Evolutionary conservation across 1,140 invertebrate genomes (phyloP).

Genomic region (Centruroides sculpturatus): DNA sequence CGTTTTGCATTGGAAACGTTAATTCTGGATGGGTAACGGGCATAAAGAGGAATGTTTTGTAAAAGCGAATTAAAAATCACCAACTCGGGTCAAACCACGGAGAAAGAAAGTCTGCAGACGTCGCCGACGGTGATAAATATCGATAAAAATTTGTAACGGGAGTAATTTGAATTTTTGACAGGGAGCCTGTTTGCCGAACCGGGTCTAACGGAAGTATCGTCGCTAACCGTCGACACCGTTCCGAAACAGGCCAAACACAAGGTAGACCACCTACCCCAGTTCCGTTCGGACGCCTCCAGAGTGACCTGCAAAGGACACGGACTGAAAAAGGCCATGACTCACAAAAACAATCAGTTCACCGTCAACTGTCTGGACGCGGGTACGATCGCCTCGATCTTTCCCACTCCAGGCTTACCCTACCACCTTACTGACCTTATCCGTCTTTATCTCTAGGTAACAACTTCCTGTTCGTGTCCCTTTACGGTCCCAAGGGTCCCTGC

Average conservation of each 20-base stretch:
- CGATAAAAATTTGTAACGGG: too few relatives aligned
- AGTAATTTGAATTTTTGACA: background rate
- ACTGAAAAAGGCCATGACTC: conserved; percentile 81
- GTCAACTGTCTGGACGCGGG: conserved; percentile 70
- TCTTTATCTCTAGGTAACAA: conserved; percentile 47
- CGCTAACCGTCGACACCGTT: conserved; percentile 84
- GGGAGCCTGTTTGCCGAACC: conserved; percentile 7
- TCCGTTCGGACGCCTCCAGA: conserved; percentile 81
- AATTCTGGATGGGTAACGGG: too few relatives aligned
- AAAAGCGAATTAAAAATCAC: too few relatives aligned
- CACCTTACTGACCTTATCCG: too few relatives aligned
- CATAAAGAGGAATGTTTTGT: too few relatives aligned
- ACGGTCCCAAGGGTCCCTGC: conserved; percentile 86
- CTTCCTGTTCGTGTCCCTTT: conserved; percentile 84
- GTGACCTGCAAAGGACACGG: conserved; percentile 85
- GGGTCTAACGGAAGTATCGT: conserved; percentile 59
- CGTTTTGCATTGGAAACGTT: background rate
- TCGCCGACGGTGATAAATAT: too few relatives aligned
- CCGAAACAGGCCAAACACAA: conserved; percentile 54
- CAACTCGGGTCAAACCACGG: too few relatives aligned
- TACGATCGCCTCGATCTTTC: background rate
- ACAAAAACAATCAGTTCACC: conserved; percentile 84
- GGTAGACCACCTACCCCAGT: conserved; percentile 54
- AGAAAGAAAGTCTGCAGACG: too few relatives aligned
- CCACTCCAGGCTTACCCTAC: background rate